These are phyloP conservation scores for Epinephelus fuscoguttatus DNA, from an alignment of 2,113 vertebrate genomes.

Conservation along the genomic window DNA sequence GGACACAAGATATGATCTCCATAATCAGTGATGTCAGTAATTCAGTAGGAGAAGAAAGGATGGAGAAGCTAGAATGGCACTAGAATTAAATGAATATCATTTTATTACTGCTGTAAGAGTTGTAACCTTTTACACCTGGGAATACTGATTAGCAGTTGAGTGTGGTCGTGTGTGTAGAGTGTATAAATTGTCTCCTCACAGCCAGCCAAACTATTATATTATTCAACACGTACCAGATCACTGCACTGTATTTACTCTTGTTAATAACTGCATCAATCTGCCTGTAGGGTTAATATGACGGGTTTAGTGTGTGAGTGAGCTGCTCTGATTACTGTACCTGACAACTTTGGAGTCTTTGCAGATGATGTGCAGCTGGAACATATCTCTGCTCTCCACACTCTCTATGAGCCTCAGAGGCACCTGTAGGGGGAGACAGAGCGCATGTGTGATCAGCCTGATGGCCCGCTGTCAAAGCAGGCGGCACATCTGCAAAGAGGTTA, in stretches of 20 bases:
- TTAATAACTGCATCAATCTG: background rate
- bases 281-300: background rate
- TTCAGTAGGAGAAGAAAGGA: background rate
- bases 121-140: background rate
- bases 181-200: background rate
- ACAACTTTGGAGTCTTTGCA: constrained; percentile 99
- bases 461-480: constrained; percentile 10
- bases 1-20: background rate
- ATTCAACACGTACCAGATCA: background rate
- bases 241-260: background rate
- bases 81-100: background rate
- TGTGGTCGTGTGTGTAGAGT: background rate
- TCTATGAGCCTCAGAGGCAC: constrained; percentile 99
- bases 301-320: background rate
- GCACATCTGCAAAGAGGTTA: constrained; percentile 42
- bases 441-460: background rate
- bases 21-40: background rate
- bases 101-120: background rate
- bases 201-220: background rate
- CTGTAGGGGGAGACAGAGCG: constrained; percentile 83
- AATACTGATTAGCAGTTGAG: background rate
- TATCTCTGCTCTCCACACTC: constrained; percentile 96
- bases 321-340: constrained; percentile 83
- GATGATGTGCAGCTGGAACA: constrained; percentile 98
- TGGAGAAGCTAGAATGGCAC: background rate